Base-by-base conservation (phyloP, 2,888 invertebrate genomes). In the Apoderus coryli region DNA sequence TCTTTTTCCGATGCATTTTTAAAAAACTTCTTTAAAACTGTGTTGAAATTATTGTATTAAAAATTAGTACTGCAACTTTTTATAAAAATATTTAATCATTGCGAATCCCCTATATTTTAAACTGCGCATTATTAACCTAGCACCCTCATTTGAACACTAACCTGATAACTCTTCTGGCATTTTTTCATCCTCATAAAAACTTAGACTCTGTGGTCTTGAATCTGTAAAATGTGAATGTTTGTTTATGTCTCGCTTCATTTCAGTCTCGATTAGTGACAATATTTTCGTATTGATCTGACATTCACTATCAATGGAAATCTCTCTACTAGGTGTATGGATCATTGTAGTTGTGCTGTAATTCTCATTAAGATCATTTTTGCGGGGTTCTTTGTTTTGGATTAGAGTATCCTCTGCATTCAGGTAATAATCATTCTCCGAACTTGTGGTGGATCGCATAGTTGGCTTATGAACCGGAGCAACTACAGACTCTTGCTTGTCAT, bases 211-310 rank as follows among this genome's bases (percentile, higher is more conserved):
- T 4, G 60, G 60, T 10, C 60, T 44, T 6, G 59, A 58, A 36
- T 59, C 59, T 1, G 57, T 57, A 33, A 59, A 59, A 39, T 59
- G 59, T 3, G 53, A 49, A 41, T 57, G 56, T 34, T 54, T 57
- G 31, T 52, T 56, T 27, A 48, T 52, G n/a, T 53, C 49, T 28
- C 54, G 46, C 31, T 52, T 52, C 50, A 59, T 59, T 43, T 59
- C 59, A 1, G 53, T 52, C 37, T 59, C 59, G 14, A 58, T 57
- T 14, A 59, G 42, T 10, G 52, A 52, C 27, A 58, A 36, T 25
- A 59, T 59, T 43, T 59, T 59, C 9, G 56, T 49, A 40, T 70
- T 71, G 22, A 71, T 71, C 25, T 69, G 69, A 13, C 65, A 46
- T 44, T 71, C 70, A 2, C 61, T 60, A 38, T 69, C 70, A 10